Evolutionary conservation across 1,140 invertebrate species (phyloP), one percentile per base, ranked within the genome.

Genomic region (Trachymyrmex cornetzi): DNA sequence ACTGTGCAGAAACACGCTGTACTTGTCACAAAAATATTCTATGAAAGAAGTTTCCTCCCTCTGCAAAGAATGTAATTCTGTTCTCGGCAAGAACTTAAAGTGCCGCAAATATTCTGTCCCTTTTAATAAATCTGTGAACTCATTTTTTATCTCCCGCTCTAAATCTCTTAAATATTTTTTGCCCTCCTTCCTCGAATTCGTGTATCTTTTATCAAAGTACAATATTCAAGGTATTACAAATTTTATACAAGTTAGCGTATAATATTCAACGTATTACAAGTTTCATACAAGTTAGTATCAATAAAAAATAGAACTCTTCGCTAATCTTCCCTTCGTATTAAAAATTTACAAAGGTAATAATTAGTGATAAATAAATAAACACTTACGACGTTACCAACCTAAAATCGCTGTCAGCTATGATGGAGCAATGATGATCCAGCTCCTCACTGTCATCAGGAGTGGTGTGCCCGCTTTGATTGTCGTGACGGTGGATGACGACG

Each of bases 371-470:
- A n/a, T 27, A 27, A 77, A 24, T n/a, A 27, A 85, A 82, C 89
- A 89, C 91, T 92, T 89, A 91, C 88, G 90, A 90, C 27, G 87
- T 88, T 91, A 90, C 86, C 90, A 82, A 95, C 95, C 94, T 95
- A 72, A 95, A 95, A 81, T 95, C 95, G 80, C 94, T 95, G 61
- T 95, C 94, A 53, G 94, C 94, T 63, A 95, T 93, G 30, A 95
- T 95, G 7, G 95, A 94, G 16, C 94, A 94, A 53, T 94, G 93
- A 77, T 94, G 92, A 79, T 95, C 94, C 53, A 93, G 90, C 27
- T 95, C 95, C 55, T 95, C 95, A 86, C 93, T 94, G 44, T 94
- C 94, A 24, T 95, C 94, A 14, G 93, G 94, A 0, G 95, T 95
- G 75, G 92, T 94, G 79, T 93, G 94, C 2, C 94, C 94, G 63